A percentile compares a stretch with the other conserved stretches of the same genome.
These are phyloP conservation scores for Lepilemur septentrionalis DNA, from an alignment of 2,797 vertebrate species.

Conservation along the genomic window DNA sequence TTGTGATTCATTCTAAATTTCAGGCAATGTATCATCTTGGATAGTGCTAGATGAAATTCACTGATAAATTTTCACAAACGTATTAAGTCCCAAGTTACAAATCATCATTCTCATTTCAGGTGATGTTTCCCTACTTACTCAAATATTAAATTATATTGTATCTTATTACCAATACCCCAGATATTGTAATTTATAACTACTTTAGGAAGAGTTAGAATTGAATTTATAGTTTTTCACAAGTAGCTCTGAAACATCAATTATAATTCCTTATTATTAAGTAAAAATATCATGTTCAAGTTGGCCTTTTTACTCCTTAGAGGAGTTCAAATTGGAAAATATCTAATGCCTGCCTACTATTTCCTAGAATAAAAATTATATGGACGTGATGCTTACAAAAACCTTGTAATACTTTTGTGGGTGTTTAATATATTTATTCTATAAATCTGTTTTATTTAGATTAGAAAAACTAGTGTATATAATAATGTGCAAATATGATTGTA, in stretches of 20 bases:
- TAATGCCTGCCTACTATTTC: background rate
- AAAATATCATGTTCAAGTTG: slow-evolving; percentile 52
- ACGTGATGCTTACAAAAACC: background rate
- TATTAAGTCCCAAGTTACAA: slow-evolving; percentile 64
- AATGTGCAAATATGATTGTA: background rate
- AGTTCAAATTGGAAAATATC: background rate
- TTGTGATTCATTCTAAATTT: slow-evolving; percentile 65
- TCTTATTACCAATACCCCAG: slow-evolving; percentile 68
- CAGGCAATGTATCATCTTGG: slow-evolving; percentile 33
- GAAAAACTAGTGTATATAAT: background rate
- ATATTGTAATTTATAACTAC: slow-evolving; percentile 69
- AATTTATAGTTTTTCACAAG: slow-evolving; percentile 68
- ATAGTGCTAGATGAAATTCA: slow-evolving; percentile 68
- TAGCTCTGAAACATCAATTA: slow-evolving; percentile 63
- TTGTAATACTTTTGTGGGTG: background rate
- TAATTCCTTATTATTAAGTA: slow-evolving; percentile 62
- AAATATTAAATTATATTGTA: slow-evolving; percentile 49
- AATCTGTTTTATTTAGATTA: background rate
- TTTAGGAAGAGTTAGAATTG: slow-evolving; percentile 66
- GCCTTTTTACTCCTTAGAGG: background rate
- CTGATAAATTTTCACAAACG: slow-evolving; percentile 71
- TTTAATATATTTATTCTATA: background rate
- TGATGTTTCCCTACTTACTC: slow-evolving; percentile 67
- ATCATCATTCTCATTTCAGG: slow-evolving; percentile 63
- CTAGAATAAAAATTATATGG: background rate